Percentiles rank a stretch among this genome's conserved stretches.
These are phyloP conservation scores for Aselliscus stoliczkanus DNA, from an alignment of 2,797 vertebrate genomes.

Conservation along the genomic window DNA sequence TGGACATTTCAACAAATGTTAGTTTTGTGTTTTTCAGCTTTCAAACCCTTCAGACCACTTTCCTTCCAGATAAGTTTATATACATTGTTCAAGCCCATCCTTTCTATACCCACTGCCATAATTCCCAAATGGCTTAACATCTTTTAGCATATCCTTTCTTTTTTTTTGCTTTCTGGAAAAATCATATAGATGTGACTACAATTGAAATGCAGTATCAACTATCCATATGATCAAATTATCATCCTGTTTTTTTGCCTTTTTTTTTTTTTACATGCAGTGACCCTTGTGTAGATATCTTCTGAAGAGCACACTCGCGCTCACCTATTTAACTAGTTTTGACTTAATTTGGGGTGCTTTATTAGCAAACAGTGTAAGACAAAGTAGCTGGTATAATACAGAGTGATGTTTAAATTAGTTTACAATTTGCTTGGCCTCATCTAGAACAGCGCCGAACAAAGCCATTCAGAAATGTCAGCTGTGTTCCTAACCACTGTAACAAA, in stretches of 20 bases:
- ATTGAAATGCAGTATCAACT: constrained; percentile 51
- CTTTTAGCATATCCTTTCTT: background rate
- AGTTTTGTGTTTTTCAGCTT: background rate
- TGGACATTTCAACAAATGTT: background rate
- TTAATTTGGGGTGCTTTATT: constrained; percentile 92
- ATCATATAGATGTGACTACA: constrained; percentile 17
- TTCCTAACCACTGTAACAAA: constrained; percentile 98
- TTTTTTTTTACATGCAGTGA: background rate
- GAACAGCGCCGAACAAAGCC: constrained; percentile 97
- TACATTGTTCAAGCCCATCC: background rate
- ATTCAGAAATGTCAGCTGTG: constrained; percentile 93
- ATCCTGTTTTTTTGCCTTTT: background rate
- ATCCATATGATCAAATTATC: constrained; percentile 38
- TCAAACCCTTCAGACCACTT: background rate
- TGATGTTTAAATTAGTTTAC: constrained; percentile 99
- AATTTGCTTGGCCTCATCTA: constrained; percentile 98
- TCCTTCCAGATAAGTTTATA: background rate
- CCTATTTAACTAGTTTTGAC: constrained; percentile 84
- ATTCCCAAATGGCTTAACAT: background rate
- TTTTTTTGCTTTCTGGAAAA: constrained; percentile 29
- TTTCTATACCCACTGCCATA: too few relatives aligned
- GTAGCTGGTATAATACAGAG: constrained; percentile 96
- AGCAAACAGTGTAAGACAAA: constrained; percentile 93
- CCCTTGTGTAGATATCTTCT: constrained; percentile 57
- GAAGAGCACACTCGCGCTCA: constrained; percentile 78